Percentiles rank a stretch among this genome's conserved stretches.
These are phyloP conservation scores for Peromyscus nudipes DNA, from an alignment of 2,797 vertebrate species.

Conservation along the genomic window DNA sequence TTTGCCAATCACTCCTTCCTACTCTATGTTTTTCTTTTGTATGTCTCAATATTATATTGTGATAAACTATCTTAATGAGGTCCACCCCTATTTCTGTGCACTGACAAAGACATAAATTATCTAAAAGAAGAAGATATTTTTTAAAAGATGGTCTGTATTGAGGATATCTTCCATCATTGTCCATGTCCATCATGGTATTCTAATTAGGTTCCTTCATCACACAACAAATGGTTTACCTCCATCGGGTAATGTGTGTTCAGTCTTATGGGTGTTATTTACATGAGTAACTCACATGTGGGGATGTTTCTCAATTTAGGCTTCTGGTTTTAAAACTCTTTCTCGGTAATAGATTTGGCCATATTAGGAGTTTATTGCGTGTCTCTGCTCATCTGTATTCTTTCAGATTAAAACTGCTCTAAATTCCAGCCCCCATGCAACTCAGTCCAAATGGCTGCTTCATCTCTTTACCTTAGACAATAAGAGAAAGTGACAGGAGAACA, in stretches of 20 bases:
- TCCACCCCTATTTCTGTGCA: neutral
- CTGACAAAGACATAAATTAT: slow-evolving; percentile 20
- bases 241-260: neutral
- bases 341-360: neutral
- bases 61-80: slow-evolving; percentile 1
- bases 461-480: neutral
- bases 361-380: neutral
- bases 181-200: neutral
- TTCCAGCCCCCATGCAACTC: neutral
- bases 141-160: neutral
- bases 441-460: neutral
- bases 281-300: neutral
- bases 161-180: neutral
- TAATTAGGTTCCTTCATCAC: neutral
- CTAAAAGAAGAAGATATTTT: neutral
- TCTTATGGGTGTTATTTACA: neutral
- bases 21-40: neutral
- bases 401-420: neutral
- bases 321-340: neutral
- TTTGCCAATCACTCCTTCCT: neutral
- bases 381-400: neutral
- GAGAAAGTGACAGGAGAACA: neutral
- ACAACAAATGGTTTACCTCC: neutral
- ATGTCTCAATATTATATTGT: neutral
- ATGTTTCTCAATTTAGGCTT: neutral